Conservation (phyloP, 2,797 vertebrate species). For the Phrynocephalus forsythii region DNA sequence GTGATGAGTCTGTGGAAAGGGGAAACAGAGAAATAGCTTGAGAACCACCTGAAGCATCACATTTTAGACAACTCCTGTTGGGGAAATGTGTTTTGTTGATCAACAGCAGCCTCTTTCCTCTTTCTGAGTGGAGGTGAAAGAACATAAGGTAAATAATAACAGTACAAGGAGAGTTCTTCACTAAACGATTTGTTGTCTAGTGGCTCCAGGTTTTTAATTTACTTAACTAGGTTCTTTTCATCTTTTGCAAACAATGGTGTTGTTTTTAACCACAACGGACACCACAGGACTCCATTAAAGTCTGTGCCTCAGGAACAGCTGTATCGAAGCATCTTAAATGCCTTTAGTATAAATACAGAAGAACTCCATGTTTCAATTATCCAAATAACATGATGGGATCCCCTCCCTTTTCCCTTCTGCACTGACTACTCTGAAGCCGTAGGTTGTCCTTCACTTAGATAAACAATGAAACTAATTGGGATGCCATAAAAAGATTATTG, state of each 20-base stretch:
- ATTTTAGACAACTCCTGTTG: too few relatives aligned
- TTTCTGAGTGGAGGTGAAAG: not conserved
- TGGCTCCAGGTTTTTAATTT: constrained; percentile 34
- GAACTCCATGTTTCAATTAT: constrained; percentile 33
- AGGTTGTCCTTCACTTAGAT: constrained; percentile 41
- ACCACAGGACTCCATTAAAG: constrained; percentile 37
- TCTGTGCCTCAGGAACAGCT: constrained; percentile 47
- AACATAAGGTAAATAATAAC: not conserved
- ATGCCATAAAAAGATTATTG: constrained; percentile 25
- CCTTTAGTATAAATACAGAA: constrained; percentile 40
- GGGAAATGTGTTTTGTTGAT: too few relatives aligned
- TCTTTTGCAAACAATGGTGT: constrained; percentile 30
- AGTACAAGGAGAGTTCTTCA: constrained; percentile 3
- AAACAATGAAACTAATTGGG: constrained; percentile 60
- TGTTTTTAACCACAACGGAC: constrained; percentile 24
- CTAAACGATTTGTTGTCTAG: not conserved
- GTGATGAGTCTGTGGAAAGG: too few relatives aligned
- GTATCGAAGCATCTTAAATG: constrained; percentile 62
- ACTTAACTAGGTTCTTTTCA: constrained; percentile 6
- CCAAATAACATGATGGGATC: constrained; percentile 40
- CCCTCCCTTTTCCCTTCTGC: constrained; percentile 22
- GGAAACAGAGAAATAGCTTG: too few relatives aligned
- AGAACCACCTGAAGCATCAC: too few relatives aligned
- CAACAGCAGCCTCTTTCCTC: too few relatives aligned
- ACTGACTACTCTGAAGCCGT: constrained; percentile 31